phyloP scores from a whole-genome alignment of 2,797 vertebrate species.

The Decapterus maruadsi region DNA sequence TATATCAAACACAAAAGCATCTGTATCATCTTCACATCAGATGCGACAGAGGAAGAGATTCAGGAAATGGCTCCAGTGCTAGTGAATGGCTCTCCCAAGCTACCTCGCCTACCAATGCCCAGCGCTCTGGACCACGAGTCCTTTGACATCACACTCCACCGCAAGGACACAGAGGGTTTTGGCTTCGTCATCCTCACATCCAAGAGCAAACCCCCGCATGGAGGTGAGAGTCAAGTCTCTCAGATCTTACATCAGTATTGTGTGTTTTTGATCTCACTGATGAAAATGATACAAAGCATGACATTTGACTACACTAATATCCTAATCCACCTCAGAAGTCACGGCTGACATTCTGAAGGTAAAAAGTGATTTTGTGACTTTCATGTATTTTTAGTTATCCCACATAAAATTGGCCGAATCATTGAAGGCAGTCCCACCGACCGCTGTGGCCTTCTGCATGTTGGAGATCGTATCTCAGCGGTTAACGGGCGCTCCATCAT shows the following conservation, averaged over 20 bases:
- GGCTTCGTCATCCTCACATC: conserved; percentile 99
- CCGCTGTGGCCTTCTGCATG: conserved; percentile 93
- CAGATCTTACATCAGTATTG: not conserved
- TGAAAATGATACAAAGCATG: not conserved
- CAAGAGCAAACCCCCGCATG: conserved; percentile 94
- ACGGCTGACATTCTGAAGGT: not conserved
- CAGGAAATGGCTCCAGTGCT: conserved; percentile 80
- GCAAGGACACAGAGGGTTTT: conserved; percentile 96
- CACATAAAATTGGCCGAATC: conserved; percentile 98
- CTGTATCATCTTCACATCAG: conserved; percentile 46
- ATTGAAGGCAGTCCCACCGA: conserved; percentile 97
- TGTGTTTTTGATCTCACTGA: not conserved
- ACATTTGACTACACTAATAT: no score
- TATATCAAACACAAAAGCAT: conserved; percentile 1
- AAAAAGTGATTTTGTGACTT: not conserved
- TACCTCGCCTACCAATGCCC: conserved; percentile 83
- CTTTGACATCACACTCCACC: conserved; percentile 93
- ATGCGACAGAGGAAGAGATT: conserved; percentile 84
- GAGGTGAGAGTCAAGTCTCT: conserved; percentile 86
- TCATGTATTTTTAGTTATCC: conserved; percentile 88
- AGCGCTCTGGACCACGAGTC: conserved; percentile 85
- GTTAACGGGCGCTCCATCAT: conserved; percentile 96
- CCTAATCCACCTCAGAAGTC: not conserved
- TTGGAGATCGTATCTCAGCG: conserved; percentile 97
- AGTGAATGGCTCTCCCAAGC: conserved; percentile 91